These are phyloP conservation scores for Agriotes lineatus DNA, from an alignment of 2,888 invertebrate genomes.

Conservation along the genomic window DNA sequence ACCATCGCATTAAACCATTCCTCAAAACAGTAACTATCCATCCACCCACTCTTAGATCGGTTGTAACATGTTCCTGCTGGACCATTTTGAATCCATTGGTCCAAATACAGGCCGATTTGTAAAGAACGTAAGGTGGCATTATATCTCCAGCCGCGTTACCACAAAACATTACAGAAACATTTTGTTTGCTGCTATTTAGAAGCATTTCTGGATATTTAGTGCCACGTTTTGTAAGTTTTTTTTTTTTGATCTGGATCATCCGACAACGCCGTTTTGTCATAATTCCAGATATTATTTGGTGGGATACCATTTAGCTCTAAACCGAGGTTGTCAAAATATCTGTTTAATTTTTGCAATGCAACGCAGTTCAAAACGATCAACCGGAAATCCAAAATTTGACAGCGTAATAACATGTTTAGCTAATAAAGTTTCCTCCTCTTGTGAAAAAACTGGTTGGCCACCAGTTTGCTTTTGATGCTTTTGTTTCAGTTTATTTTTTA, in stretches of 20 bases:
- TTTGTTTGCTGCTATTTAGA: neutral
- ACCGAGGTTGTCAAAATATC: neutral
- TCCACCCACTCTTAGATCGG: constrained; percentile 26
- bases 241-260: neutral
- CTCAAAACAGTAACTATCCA: neutral
- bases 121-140: constrained; percentile 8
- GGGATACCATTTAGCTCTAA: neutral
- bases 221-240: constrained; percentile 1
- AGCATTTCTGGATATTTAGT: constrained; percentile 6
- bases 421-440: neutral
- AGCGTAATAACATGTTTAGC: neutral
- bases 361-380: neutral
- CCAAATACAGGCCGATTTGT: constrained; percentile 8
- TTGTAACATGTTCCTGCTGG: neutral
- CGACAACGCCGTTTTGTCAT: neutral
- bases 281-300: neutral
- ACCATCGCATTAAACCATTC: neutral
- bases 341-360: neutral
- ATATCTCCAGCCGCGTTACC: neutral
- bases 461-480: neutral
- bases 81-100: constrained; percentile 3
- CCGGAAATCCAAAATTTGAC: neutral
- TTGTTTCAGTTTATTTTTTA: neutral
- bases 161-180: neutral
- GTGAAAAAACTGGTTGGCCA: neutral